phyloP scores from a whole-genome alignment of 2,888 invertebrate genomes.

The Octodonta nipae region DNA sequence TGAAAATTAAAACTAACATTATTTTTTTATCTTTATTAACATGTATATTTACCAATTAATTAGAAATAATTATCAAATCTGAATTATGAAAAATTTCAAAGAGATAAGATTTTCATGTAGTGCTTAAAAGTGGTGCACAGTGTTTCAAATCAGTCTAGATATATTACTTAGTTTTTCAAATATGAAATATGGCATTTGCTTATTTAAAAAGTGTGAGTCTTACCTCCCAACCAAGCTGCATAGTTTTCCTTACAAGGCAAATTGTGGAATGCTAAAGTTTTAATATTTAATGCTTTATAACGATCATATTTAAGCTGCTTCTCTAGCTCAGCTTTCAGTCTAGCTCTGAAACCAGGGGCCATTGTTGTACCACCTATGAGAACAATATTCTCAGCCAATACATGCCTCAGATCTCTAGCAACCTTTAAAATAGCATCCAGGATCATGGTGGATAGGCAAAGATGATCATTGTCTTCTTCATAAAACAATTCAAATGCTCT shows the following conservation, averaged over 20 bases:
- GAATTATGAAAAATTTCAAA: too few species aligned
- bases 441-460: constrained; percentile 72
- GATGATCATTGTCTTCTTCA: constrained; percentile 67
- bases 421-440: constrained; percentile 71
- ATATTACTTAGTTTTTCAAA: too few species aligned
- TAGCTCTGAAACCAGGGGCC: constrained; percentile 68
- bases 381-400: constrained; percentile 70
- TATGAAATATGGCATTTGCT: too few species aligned
- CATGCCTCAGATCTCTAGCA: constrained; percentile 66
- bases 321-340: constrained; percentile 66
- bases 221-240: constrained; percentile 75
- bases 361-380: constrained; percentile 77
- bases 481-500: constrained; percentile 74
- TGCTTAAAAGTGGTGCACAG: too few species aligned
- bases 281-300: constrained; percentile 45
- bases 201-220: too few species aligned
- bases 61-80: too few species aligned
- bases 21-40: too few species aligned
- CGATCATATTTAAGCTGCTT: constrained; percentile 51
- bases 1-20: too few species aligned
- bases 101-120: too few species aligned
- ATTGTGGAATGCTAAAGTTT: constrained; percentile 65
- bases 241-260: constrained; percentile 71
- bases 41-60: too few species aligned
- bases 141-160: too few species aligned